Conservation (phyloP, 2,113 vertebrate species). For the Ictidomys tridecemlineatus region DNA sequence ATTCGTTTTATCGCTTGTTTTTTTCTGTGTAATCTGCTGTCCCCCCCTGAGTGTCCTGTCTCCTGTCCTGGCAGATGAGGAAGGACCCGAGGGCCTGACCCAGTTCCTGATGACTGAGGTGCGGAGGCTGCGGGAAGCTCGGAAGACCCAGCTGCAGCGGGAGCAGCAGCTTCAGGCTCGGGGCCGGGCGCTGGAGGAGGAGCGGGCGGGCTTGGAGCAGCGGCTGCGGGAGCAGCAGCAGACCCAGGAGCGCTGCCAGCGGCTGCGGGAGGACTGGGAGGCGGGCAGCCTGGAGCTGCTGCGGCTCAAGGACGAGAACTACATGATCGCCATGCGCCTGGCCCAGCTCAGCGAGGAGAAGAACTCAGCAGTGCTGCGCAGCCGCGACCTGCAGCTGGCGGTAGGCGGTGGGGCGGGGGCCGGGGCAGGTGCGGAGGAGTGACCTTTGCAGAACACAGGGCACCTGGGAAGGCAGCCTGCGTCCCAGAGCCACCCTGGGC, state of each 20-base stretch:
- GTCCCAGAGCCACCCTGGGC: background rate
- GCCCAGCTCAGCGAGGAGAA: conserved; percentile 95
- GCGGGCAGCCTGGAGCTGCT: conserved; percentile 92
- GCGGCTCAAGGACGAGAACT: conserved; percentile 94
- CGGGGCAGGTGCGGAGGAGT: accelerated
- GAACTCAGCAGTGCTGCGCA: conserved; percentile 89
- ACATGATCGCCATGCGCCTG: conserved; percentile 96
- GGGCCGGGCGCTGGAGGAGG: conserved; percentile 92
- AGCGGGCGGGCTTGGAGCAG: conserved; percentile 90
- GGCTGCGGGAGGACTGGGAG: conserved; percentile 95
- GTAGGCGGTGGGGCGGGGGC: conserved; percentile 70
- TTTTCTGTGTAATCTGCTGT: background rate
- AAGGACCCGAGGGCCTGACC: conserved; percentile 96
- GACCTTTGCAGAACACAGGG: accelerated
- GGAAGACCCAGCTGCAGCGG: conserved; percentile 90
- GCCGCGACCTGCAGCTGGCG: conserved; percentile 93
- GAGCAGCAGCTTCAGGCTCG: conserved; percentile 94
- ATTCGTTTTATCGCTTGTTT: background rate
- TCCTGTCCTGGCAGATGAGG: conserved; percentile 89
- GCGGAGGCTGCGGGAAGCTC: conserved; percentile 92
- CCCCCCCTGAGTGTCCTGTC: background rate
- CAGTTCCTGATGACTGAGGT: conserved; percentile 98
- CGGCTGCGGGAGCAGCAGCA: conserved; percentile 91
- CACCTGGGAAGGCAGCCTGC: accelerated
- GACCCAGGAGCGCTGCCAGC: conserved; percentile 91